Conservation (phyloP, 37 sponge, comb jelly and placozoan genomes). For the Haliclona indistincta region DNA sequence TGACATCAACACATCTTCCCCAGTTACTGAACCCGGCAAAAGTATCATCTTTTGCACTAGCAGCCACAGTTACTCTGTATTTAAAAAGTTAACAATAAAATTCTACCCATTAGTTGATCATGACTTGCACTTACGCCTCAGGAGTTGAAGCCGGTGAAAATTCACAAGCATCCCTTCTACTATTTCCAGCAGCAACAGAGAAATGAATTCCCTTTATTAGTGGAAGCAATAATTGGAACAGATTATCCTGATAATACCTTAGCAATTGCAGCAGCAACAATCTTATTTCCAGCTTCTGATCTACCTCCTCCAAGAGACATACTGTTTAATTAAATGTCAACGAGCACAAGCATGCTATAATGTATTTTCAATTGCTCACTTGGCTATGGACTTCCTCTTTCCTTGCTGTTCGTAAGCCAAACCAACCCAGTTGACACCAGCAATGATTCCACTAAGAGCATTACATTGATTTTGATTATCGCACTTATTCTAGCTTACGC, state of each 20-base stretch:
- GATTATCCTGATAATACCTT: no score
- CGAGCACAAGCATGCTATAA: neutral
- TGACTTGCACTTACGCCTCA: no score
- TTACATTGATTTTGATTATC: no score
- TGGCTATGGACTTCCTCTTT: slow-evolving; percentile 42
- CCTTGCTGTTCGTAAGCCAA: slow-evolving; percentile 7
- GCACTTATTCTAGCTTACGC: no score
- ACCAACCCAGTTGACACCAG: slow-evolving; percentile 46
- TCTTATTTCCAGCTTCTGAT: slow-evolving; percentile 42
- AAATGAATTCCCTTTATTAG: slow-evolving; percentile 47
- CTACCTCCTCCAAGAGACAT: slow-evolving; percentile 84
- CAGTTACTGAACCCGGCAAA: slow-evolving; percentile 60
- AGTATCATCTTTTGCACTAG: slow-evolving; percentile 39
- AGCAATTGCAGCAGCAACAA: slow-evolving; percentile 53
- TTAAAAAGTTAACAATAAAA: neutral
- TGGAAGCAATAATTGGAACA: no score
- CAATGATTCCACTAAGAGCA: slow-evolving; percentile 66
- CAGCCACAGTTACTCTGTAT: slow-evolving; percentile 43
- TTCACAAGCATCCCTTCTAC: slow-evolving; percentile 45
- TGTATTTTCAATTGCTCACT: no score
- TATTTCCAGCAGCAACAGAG: slow-evolving; percentile 63
- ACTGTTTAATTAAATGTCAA: slow-evolving; percentile 30
- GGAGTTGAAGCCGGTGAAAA: slow-evolving; percentile 59
- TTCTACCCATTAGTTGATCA: neutral
- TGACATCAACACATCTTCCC: slow-evolving; percentile 64